Base-by-base conservation (phyloP, 1,140 invertebrate genomes). In the Leucophenga varia region DNA sequence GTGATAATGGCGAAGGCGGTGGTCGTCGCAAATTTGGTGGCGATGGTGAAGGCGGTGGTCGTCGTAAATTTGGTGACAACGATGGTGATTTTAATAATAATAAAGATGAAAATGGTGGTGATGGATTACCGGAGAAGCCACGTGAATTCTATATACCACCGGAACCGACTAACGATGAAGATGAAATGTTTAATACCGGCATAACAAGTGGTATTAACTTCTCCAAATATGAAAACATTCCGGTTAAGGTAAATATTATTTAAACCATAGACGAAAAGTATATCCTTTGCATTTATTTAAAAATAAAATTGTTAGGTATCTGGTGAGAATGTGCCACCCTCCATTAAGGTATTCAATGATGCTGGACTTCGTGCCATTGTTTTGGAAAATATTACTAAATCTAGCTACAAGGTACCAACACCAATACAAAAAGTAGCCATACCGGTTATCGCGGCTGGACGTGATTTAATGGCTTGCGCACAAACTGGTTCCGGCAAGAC, bases 401-500 rank as follows among this genome's bases (percentile, higher is more conserved):
- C 89, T 0, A 84, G 86, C 0, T 99, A 98, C 68, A 82, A 58
- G 1, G 88, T 85, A 57, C 93, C 95, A 1, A 98, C 95, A 0
- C 95, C 95, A 0, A 88, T 99, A 30, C 96, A 99, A 68, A 95
- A 95, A 61, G 79, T 89, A 54, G 85, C 91, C 0, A 86, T 97
- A 36, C 93, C 95, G 0, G 87, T 91, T 12, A 86, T 98, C 30
- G 74, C 86, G 64, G 76, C 48, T 0, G 85, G 86, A 4, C 75
- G 91, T 36, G 95, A 98, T 79, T 59, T 98, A 7, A 98, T 98
- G 94, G 95, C 87, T 0, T 98, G 95, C 75, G 95, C 96, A 0
- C 95, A 98, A 77, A 99, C 96, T 30, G 96, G 96, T 1, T 97
- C 93, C 1, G 96, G 96, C 25, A 98, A 98, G 82, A 97, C 93